Evolutionary conservation across 2,113 vertebrate genomes (phyloP), one percentile per base, ranked within the genome.

Genomic region (Spizaetus ornatus): DNA sequence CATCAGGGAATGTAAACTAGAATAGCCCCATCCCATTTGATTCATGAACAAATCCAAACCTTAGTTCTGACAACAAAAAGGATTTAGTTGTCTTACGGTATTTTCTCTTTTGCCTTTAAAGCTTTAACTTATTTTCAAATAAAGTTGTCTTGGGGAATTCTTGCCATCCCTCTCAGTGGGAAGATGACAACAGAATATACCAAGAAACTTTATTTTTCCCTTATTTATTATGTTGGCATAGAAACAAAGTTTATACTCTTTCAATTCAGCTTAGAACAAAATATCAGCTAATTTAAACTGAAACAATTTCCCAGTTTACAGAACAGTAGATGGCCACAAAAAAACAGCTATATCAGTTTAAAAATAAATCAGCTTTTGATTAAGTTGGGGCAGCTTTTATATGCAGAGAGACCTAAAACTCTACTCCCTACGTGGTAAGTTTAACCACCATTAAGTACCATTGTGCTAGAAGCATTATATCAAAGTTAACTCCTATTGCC

Each of bases 241-340:
- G 91, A 88, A 21, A 4, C 40, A 16, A 86, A 66, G 81, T 79
- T 93, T 91, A 82, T 66, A 50, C 9, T 65, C 15, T 47, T 50
- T 82, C 76, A 86, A 89, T 86, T 89, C 62, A 62, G 13, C 45
- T 91, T 89, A 76, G 86, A 96, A 70, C 59, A 85, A 91, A 85
- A 10, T 52, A 80, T 36, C 31, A 58, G 47, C 42, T 86, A 59
- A 86, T 90, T 86, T 80, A 86, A 90, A 90, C 47, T 13, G 40
- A 80, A 93, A 32, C n/a, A 58, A 80, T 23, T 81, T 63, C 27
- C 52, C 27, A 67, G 62, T 86, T 92, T 71, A 82, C 23, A 71
- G 31, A 96, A 62, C 23, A 86, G 50, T 74, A 69, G 61, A 83
- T 52, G 61, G 45, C 42, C 62, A 82, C 13, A 73, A 66, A 88